Evolutionary conservation across 2,888 invertebrate species (phyloP).

Genomic region (Plebejus argus): DNA sequence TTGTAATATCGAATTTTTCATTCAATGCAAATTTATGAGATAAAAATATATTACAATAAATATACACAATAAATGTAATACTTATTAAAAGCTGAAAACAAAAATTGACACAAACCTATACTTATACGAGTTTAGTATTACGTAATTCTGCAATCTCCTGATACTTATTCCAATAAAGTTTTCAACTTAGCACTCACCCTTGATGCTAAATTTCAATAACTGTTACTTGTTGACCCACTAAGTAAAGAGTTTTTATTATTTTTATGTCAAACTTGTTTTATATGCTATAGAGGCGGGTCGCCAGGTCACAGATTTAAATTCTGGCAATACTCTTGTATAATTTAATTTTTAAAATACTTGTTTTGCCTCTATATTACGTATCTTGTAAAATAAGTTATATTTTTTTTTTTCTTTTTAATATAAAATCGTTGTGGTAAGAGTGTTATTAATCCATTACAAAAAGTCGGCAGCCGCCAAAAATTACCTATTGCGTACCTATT

Average conservation of each 20-base stretch:
- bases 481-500: neutral
- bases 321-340: constrained; percentile 13
- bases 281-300: neutral
- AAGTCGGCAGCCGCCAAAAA: neutral
- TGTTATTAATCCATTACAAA: neutral
- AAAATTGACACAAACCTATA: neutral
- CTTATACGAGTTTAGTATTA: neutral
- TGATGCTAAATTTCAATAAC: constrained; percentile 18
- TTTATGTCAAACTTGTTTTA: constrained; percentile 10
- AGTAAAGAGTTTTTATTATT: constrained; percentile 15
- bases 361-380: neutral
- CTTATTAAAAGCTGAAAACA: neutral
- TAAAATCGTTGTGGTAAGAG: neutral
- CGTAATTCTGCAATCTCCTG: neutral
- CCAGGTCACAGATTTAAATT: neutral
- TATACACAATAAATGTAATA: neutral
- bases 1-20: neutral
- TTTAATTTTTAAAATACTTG: neutral
- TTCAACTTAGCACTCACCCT: neutral
- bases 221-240: constrained; percentile 11
- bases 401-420: neutral
- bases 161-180: constrained; percentile 16
- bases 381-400: neutral
- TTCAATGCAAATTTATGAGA: neutral
- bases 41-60: neutral